Percentiles rank a stretch among this genome's conserved stretches.
Evolutionary conservation across 2,888 invertebrate species (phyloP).

Genomic region (Pasiphila rectangulata): DNA sequence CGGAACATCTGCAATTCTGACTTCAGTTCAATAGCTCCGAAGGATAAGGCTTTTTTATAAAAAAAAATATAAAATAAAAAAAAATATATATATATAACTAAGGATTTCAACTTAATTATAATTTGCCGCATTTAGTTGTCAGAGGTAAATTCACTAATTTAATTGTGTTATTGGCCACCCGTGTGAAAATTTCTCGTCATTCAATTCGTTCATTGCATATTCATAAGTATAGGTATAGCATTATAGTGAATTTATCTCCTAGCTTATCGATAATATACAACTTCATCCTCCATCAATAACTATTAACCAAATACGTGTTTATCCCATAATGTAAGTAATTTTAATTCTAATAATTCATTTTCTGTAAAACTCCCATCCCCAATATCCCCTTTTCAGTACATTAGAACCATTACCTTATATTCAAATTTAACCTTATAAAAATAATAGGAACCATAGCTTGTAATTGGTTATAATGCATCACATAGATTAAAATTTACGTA

Average conservation of each 20-base stretch:
- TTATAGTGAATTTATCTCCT: conserved; percentile 23
- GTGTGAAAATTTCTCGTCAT: too few relatives aligned
- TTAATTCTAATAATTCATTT: conserved; percentile 48
- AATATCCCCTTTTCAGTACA: background rate
- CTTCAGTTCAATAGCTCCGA: conserved; percentile 24
- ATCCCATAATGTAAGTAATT: conserved; percentile 17
- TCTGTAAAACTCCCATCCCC: conserved; percentile 34
- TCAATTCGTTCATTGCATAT: too few relatives aligned
- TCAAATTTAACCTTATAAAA: too few relatives aligned
- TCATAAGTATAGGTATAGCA: too few relatives aligned
- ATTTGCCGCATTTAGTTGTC: conserved; percentile 11
- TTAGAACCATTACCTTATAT: background rate
- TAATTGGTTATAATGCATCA: too few relatives aligned
- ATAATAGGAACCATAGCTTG: too few relatives aligned
- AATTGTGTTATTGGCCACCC: background rate
- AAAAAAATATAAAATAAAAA: conserved; percentile 24
- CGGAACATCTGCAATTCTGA: conserved; percentile 13
- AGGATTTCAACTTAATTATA: conserved; percentile 14
- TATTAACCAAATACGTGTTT: conserved; percentile 13
- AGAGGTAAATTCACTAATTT: conserved; percentile 20
- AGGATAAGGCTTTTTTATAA: conserved; percentile 25
- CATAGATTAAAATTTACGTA: too few relatives aligned
- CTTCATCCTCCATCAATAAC: conserved; percentile 21
- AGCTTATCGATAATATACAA: conserved; percentile 24
- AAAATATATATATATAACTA: conserved; percentile 18